Base-by-base conservation (phyloP, 1,140 invertebrate species). In the Drosophila seguyi region DNA sequence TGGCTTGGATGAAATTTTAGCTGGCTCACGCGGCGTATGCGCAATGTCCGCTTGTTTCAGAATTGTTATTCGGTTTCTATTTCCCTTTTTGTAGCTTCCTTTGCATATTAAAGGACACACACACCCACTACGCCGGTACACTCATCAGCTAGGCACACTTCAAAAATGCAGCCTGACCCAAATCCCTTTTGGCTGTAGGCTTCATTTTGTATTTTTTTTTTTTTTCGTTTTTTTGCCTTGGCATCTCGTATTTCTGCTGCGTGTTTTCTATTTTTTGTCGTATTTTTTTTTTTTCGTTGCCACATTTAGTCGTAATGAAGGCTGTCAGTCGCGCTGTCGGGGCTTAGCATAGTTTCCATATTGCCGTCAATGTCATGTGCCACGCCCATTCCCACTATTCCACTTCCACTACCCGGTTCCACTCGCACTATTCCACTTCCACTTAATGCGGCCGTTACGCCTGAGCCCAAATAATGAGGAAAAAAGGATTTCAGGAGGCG, bases 361-460 rank as follows among this genome's bases (percentile, higher is more conserved):
- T 34, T 50, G 82, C 63, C 74, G 87, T 88, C 84, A 87, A 87
- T 87, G 84, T 87, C 84, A 87, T 87, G 86, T 82, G 81, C 81
- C 81, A 91, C 85, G 63, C 81, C 87, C 75, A 53, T 36, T 29
- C 55, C n/a, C 50, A 67, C 20, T 20, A 13, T 34, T 27, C 78
- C 63, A 73, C 61, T 11, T 18, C 34, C 20, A 57, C 34, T 7
- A 14, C 22, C 14, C 14, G 25, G 3, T 27, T 34, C 48, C 71
- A 55, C 65, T 39, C 14, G 65, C 53, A 65, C 27, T 55, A 6
- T 18, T 38, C 39, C 45, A 79, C 56, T 57, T 57, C 44, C 48
- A 73, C 77, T 85, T 84, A 84, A 79, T 84, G 81, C 81, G 74
- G 60, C 78, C 73, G 57, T 71, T 78, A 71, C 68, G 48, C 45